Evolutionary conservation across 2,797 vertebrate species (phyloP).

Genomic region (Sparidentex hasta): DNA sequence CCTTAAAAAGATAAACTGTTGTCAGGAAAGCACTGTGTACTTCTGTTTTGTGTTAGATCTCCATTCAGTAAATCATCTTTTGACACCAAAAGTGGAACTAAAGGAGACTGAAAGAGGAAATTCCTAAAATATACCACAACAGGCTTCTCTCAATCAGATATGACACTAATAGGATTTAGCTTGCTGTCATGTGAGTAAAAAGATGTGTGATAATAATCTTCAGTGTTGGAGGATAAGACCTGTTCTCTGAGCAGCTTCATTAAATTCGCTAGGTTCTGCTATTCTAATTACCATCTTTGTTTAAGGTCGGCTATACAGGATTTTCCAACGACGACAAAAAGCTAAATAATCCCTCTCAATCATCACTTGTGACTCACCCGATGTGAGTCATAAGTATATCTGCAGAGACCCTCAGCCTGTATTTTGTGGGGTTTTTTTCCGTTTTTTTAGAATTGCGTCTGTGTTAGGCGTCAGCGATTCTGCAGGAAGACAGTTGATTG

Average conservation of each 20-base stretch:
- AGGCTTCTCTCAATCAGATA: slow-evolving; percentile 33
- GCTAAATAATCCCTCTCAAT: no score
- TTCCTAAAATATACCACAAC: neutral
- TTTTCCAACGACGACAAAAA: no score
- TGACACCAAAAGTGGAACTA: slow-evolving; percentile 35
- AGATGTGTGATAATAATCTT: slow-evolving; percentile 26
- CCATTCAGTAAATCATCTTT: neutral
- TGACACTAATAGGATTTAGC: slow-evolving; percentile 13
- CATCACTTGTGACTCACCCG: no score
- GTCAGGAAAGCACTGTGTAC: neutral
- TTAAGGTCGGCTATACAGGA: no score
- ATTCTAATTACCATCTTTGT: neutral
- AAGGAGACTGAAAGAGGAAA: slow-evolving; percentile 48
- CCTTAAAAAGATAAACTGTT: neutral
- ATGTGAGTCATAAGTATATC: no score
- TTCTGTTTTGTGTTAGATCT: neutral
- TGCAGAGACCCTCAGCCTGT: no score
- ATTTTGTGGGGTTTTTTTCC: no score
- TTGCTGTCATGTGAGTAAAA: neutral
- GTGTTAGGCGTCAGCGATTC: no score
- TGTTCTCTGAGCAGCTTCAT: slow-evolving; percentile 30
- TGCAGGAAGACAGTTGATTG: no score
- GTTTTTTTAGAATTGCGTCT: no score
- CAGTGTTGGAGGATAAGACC: slow-evolving; percentile 1
- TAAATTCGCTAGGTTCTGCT: slow-evolving; percentile 19